These are phyloP conservation scores for Hyposoter didymator DNA, from an alignment of 2,888 invertebrate genomes.

Conservation along the genomic window DNA sequence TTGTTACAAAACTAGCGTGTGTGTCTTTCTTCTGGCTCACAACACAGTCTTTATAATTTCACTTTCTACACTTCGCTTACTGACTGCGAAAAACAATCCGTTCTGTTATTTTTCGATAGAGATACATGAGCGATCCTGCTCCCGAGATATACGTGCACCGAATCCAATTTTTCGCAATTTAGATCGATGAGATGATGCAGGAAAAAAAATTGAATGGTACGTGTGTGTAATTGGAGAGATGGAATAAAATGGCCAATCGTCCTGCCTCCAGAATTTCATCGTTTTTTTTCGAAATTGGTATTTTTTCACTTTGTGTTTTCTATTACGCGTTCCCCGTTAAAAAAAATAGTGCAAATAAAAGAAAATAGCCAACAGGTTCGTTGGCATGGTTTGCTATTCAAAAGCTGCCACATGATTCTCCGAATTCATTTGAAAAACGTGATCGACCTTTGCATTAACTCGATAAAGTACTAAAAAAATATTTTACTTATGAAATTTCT, in stretches of 20 bases:
- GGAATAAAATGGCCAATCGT: not conserved
- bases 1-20: constrained; percentile 20
- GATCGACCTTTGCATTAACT: not conserved
- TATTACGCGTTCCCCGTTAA: not conserved
- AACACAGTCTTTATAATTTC: constrained; percentile 59
- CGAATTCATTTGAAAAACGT: not conserved
- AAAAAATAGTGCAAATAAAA: not conserved
- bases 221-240: not conserved
- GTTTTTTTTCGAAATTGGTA: not conserved
- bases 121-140: not conserved
- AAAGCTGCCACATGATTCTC: not conserved
- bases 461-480: not conserved
- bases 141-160: constrained; percentile 5
- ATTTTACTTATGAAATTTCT: not conserved
- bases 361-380: not conserved
- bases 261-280: not conserved
- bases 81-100: not conserved
- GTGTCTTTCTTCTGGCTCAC: constrained; percentile 37
- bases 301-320: not conserved
- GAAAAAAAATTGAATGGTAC: not conserved
- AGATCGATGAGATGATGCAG: not conserved
- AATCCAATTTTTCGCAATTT: constrained; percentile 2
- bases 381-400: not conserved
- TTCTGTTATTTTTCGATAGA: not conserved
- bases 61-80: not conserved